Evolutionary conservation across 2,888 invertebrate species (phyloP), one percentile per base, ranked within the genome.

Genomic region (Melolontha melolontha): DNA sequence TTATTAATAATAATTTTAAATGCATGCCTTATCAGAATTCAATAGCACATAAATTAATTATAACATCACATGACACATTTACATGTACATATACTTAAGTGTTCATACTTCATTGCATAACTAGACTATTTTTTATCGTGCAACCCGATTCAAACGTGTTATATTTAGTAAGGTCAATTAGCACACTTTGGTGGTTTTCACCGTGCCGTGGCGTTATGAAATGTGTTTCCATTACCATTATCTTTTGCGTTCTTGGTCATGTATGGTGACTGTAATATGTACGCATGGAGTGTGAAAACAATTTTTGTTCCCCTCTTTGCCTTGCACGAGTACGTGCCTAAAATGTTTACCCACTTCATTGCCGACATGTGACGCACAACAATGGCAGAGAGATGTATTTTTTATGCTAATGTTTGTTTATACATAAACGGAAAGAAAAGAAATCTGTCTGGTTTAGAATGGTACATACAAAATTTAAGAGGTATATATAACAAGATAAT

Each of bases 341-440:
- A 52, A 52, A 52, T 52, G 34, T 52, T 52, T 52, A 52, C 51
- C 29, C 51, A 34, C 51, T 12, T 52, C 51, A 52, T 52, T 29
- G 51, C 29, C 51, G 51, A 52, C 34, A 52, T 52, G 51, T 52
- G 29, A 52, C 51, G 51, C 51, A 52, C 51, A 52, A 52, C 51
- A 52, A 52, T 52, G 34, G 29, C 22, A 29, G 29, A 52, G 51
- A 27, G 51, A 52, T 12, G 29, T 52, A 34, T 52, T 52, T 52
- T 51, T 52, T 52, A 52, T 52, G 51, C 34, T 52, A 52, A 52
- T 52, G 51, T 52, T 52, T 52, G 29, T 52, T 22, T 52, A 52
- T 52, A 29, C 14, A 10, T 47, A 47, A 47, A 49, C 11, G 22
- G 22, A 49, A 49, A 49, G 16, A 49, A 47, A 47, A 17, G 22